These are phyloP conservation scores for Pollachius pollachius DNA, from an alignment of 2,113 vertebrate genomes.

Conservation along the genomic window DNA sequence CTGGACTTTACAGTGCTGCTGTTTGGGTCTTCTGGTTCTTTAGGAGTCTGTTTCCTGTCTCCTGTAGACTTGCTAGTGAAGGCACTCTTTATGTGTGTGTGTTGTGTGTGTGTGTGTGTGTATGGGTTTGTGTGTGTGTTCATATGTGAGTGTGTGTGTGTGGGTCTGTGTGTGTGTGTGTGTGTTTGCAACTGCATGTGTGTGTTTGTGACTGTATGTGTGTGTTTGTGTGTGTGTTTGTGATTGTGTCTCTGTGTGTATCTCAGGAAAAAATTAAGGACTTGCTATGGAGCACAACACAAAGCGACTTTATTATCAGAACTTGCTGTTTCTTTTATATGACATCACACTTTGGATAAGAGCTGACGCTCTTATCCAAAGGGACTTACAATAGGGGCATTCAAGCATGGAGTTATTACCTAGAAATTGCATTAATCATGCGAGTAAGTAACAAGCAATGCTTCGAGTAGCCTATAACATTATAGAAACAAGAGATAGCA, in stretches of 20 bases:
- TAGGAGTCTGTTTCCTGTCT: constrained; percentile 47
- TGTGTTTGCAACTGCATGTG: not conserved
- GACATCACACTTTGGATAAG: no score
- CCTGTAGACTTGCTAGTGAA: constrained; percentile 10
- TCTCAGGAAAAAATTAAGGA: not conserved
- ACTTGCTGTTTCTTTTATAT: no score
- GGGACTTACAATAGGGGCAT: no score
- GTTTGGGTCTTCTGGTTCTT: constrained; percentile 35
- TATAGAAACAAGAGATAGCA: no score
- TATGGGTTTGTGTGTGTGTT: not conserved
- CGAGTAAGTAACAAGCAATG: no score
- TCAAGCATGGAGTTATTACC: no score
- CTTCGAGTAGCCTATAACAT: no score
- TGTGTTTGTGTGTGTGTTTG: not conserved
- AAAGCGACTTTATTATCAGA: no score
- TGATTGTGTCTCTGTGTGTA: not conserved
- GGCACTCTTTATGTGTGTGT: not conserved
- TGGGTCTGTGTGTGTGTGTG: constrained; percentile 5
- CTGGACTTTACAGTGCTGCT: constrained; percentile 58
- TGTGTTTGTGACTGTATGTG: not conserved
- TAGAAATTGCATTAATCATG: no score
- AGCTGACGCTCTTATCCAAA: no score
- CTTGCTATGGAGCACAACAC: no score
- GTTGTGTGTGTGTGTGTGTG: constrained; percentile 12
- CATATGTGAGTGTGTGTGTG: not conserved